Conservation (phyloP, 1,140 invertebrate genomes). For the Tachypleus tridentatus region DNA sequence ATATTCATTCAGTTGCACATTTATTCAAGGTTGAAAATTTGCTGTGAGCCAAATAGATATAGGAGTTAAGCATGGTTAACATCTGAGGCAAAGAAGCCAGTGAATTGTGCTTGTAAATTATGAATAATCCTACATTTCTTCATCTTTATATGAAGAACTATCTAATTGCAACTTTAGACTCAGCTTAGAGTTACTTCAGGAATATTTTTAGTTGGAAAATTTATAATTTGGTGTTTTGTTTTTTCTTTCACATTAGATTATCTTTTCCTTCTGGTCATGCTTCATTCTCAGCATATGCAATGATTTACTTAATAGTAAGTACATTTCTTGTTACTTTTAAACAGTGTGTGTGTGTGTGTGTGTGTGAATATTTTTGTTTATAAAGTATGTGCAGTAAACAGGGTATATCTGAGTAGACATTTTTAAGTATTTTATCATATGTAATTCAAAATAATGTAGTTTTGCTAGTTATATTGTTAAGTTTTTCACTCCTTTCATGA, state of each 20-base stretch:
- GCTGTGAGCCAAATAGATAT: too few relatives aligned
- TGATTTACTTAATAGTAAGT: constrained; percentile 39
- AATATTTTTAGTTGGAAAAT: constrained; percentile 7
- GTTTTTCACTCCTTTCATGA: not conserved
- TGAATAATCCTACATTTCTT: too few relatives aligned
- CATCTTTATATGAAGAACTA: too few relatives aligned
- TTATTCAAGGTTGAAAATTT: too few relatives aligned
- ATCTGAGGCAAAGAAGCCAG: too few relatives aligned
- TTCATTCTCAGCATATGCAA: constrained; percentile 39
- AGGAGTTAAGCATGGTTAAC: too few relatives aligned
- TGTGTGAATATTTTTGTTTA: too few relatives aligned
- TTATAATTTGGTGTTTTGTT: constrained; percentile 5
- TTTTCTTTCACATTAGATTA: constrained; percentile 27
- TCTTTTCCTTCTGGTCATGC: constrained; percentile 49
- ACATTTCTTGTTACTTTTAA: not conserved
- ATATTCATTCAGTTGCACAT: too few relatives aligned
- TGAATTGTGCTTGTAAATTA: too few relatives aligned
- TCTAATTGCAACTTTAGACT: not conserved
- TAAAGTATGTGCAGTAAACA: too few relatives aligned
- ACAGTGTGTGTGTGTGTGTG: not conserved
- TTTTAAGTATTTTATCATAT: not conserved
- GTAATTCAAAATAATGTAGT: too few relatives aligned
- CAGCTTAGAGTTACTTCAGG: constrained; percentile 9
- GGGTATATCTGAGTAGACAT: not conserved
- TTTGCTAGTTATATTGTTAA: not conserved